Conservation (phyloP, 1,140 invertebrate species). For the Macrocentrus cingulum region DNA sequence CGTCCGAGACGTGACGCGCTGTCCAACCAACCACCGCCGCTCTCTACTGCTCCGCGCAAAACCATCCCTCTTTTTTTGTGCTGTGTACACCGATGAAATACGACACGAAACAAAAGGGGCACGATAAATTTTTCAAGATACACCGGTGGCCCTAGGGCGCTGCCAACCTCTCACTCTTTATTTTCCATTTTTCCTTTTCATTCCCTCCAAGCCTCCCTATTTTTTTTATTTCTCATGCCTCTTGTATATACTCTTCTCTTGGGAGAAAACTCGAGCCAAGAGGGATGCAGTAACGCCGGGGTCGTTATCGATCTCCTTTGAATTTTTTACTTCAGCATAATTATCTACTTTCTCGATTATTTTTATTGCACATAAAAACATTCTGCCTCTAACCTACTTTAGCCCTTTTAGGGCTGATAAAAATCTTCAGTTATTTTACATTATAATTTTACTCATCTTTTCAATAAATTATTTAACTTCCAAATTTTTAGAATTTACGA, state of each 20-base stretch:
- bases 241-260: no score
- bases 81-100: constrained; percentile 18
- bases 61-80: not conserved
- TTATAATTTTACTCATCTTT: no score
- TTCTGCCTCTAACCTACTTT: no score
- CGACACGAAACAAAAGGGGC: constrained; percentile 17
- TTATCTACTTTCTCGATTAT: not conserved
- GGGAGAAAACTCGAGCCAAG: no score
- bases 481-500: no score
- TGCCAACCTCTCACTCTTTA: constrained; percentile 11
- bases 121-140: constrained; percentile 31
- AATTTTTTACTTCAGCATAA: constrained; percentile 5
- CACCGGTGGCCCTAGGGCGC: not conserved
- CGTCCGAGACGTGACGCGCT: constrained; percentile 15
- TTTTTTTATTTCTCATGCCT: no score
- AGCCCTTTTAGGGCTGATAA: no score
- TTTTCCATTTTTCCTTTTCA: constrained; percentile 5
- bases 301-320: constrained; percentile 5
- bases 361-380: no score
- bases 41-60: constrained; percentile 10
- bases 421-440: no score
- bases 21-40: constrained; percentile 20
- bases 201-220: not conserved
- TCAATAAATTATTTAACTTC: no score
- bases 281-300: not conserved